Conservation (phyloP, 2,113 vertebrate genomes). For the Cephalopterus ornatus region DNA sequence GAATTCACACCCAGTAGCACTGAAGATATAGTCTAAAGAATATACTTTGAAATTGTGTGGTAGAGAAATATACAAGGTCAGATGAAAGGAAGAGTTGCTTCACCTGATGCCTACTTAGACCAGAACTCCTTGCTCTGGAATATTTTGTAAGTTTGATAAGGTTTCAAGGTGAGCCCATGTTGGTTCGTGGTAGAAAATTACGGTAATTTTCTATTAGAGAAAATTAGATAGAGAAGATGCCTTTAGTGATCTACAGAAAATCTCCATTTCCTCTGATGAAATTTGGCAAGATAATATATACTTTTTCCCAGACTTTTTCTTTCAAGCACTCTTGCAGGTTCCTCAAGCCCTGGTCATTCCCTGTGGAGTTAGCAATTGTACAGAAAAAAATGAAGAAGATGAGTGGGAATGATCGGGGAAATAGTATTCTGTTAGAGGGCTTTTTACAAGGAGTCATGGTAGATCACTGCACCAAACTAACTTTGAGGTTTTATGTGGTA, state of each 20-base stretch:
- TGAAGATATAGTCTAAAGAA: not conserved
- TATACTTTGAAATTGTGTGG: not conserved
- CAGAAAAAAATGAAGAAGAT: not conserved
- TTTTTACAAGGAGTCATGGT: not conserved
- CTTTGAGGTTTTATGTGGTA: not conserved
- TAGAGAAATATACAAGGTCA: not conserved
- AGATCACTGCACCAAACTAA: not conserved
- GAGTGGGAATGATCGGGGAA: not conserved
- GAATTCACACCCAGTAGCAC: not conserved
- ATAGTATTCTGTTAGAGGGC: not conserved
- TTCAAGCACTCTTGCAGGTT: not conserved
- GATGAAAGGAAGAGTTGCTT: not conserved
- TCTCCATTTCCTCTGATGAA: not conserved
- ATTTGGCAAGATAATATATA: not conserved
- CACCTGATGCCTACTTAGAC: not conserved
- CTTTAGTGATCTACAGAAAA: not conserved
- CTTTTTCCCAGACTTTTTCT: not conserved
- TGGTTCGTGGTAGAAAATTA: not conserved
- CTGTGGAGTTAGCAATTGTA: not conserved
- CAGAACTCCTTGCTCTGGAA: not conserved
- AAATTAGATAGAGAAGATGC: not conserved
- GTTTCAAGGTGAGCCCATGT: not conserved
- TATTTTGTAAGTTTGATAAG: not conserved
- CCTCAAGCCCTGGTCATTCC: not conserved
- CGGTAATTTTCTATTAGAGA: no score